Conservation (phyloP, 1,140 invertebrate genomes). For the Planococcus citri region DNA sequence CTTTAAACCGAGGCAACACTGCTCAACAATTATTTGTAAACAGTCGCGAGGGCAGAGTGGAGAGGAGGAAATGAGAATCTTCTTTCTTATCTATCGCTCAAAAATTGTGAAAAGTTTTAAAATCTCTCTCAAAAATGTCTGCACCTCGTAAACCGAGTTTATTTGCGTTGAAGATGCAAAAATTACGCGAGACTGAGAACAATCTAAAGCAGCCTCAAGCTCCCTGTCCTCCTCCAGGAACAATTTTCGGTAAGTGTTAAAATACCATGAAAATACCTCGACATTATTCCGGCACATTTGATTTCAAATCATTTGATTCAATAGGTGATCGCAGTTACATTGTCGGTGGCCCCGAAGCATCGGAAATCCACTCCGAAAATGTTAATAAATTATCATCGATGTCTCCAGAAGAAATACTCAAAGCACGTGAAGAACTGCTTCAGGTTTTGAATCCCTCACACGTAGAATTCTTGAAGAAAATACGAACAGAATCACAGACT, state of each 20-base stretch:
- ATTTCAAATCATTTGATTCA: background rate
- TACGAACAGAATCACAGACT: conserved; percentile 34
- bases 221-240: background rate
- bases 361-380: conserved; percentile 63
- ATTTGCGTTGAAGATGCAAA: conserved; percentile 28
- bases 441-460: conserved; percentile 50
- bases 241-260: background rate
- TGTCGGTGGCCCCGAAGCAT: conserved; percentile 40
- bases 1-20: too few relatives aligned
- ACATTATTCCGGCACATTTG: too few relatives aligned
- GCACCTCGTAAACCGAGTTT: conserved; percentile 26
- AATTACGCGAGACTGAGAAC: conserved; percentile 19
- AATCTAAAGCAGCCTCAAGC: background rate
- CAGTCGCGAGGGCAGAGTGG: too few relatives aligned
- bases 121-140: background rate
- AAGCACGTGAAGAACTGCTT: conserved; percentile 54
- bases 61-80: too few relatives aligned
- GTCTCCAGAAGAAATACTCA: conserved; percentile 58
- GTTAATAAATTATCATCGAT: conserved; percentile 50
- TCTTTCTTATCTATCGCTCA: too few relatives aligned
- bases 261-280: background rate
- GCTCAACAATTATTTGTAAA: too few relatives aligned
- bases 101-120: too few relatives aligned
- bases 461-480: conserved; percentile 49
- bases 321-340: conserved; percentile 38